Conservation (phyloP, 2,113 vertebrate species). For the Narcine bancroftii region DNA sequence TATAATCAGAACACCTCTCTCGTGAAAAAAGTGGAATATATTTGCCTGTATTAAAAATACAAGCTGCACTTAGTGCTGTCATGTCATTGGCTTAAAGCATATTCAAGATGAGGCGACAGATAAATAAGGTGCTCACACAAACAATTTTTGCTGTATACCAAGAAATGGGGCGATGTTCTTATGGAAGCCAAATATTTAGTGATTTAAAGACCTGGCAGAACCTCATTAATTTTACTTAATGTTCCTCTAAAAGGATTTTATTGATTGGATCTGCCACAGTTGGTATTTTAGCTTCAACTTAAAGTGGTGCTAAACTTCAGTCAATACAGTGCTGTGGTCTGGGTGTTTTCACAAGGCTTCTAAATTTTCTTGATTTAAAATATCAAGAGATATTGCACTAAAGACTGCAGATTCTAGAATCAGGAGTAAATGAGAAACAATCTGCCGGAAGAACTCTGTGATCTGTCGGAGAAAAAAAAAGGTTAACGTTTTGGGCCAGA, state of each 20-base stretch:
- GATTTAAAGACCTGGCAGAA: slow-evolving; percentile 8
- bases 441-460: too few species aligned
- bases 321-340: neutral
- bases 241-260: neutral
- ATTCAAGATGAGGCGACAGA: neutral
- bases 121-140: neutral
- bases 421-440: too few species aligned
- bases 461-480: too few species aligned
- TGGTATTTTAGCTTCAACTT: neutral
- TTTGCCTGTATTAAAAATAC: neutral
- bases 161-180: neutral
- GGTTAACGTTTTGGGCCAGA: too few species aligned
- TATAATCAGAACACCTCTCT: neutral
- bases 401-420: too few species aligned
- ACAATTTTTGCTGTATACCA: neutral
- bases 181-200: neutral
- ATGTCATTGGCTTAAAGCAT: neutral
- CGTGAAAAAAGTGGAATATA: neutral
- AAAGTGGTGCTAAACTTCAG: neutral
- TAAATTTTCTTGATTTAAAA: neutral
- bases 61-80: neutral
- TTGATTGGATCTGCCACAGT: neutral
- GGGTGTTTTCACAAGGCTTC: neutral
- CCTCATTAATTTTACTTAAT: neutral
- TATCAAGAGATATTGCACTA: too few species aligned